Percentiles rank a stretch among this genome's conserved stretches.
phyloP scores from a whole-genome alignment of 2,797 vertebrate species.

The Coluber constrictor region DNA sequence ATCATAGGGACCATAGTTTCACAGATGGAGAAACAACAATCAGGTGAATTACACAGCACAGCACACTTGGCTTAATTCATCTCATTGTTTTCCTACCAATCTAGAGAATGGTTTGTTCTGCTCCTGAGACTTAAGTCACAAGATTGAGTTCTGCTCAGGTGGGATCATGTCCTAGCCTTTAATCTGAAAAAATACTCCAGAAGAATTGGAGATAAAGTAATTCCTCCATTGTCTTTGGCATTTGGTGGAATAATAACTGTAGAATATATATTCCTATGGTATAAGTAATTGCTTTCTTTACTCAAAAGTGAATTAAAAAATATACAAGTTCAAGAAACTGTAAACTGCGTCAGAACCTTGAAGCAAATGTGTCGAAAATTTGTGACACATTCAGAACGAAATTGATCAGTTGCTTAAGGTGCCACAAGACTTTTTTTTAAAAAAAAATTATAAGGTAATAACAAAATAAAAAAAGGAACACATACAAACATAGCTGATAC shows the following conservation, averaged over 20 bases:
- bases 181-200: constrained; percentile 14
- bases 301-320: neutral
- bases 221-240: neutral
- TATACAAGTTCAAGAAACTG: neutral
- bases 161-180: constrained; percentile 56
- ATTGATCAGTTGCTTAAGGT: neutral
- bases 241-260: neutral
- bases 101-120: constrained; percentile 59
- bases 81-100: constrained; percentile 70
- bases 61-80: constrained; percentile 69
- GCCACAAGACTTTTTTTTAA: neutral
- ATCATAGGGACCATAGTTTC: constrained; percentile 76
- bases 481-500: neutral
- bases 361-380: neutral
- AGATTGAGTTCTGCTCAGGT: constrained; percentile 73
- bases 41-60: constrained; percentile 74
- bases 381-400: neutral
- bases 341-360: neutral
- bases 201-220: neutral
- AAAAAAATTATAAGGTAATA: neutral
- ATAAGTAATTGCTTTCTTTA: neutral
- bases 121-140: constrained; percentile 65
- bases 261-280: constrained; percentile 17
- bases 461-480: neutral
- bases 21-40: constrained; percentile 86